Conservation (phyloP, 1,140 invertebrate genomes). For the Sipha flava region DNA sequence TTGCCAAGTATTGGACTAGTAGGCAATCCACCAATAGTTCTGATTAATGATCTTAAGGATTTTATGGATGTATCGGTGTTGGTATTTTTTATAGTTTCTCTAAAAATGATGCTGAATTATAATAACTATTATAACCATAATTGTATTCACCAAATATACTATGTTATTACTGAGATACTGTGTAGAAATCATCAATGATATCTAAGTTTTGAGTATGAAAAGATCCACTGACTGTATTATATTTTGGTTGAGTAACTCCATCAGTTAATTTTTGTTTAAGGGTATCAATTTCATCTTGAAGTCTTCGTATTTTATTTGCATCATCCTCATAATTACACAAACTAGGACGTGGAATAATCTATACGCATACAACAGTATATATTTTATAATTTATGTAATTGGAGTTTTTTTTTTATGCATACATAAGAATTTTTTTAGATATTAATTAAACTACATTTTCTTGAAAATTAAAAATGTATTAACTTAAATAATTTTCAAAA, state of each 20-base stretch:
- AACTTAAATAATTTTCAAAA: too few relatives aligned
- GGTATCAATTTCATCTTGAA: conserved; percentile 75
- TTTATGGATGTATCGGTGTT: conserved; percentile 45
- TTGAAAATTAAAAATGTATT: too few relatives aligned
- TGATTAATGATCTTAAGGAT: conserved; percentile 63
- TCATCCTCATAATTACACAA: conserved; percentile 80
- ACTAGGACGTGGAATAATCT: conserved; percentile 73
- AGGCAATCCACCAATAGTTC: conserved; percentile 60
- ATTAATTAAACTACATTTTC: too few relatives aligned
- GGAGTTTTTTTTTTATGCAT: too few relatives aligned
- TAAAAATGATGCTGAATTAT: conserved; percentile 39
- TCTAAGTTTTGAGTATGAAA: conserved; percentile 52
- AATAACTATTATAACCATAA: conserved; percentile 7
- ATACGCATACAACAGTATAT: conserved; percentile 36
- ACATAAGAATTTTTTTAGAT: too few relatives aligned
- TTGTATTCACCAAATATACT: conserved; percentile 28
- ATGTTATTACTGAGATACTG: conserved; percentile 68
- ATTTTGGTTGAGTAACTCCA: conserved; percentile 47
- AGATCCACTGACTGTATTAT: conserved; percentile 47
- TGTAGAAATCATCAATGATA: conserved; percentile 85
- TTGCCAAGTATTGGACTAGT: conserved; percentile 68
- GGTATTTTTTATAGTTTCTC: conserved; percentile 47
- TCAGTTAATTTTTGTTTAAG: conserved; percentile 52
- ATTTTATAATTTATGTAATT: background rate
- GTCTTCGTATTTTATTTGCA: conserved; percentile 61